phyloP scores from a whole-genome alignment of 2,888 invertebrate genomes.

The Choristoneura rosaceana region DNA sequence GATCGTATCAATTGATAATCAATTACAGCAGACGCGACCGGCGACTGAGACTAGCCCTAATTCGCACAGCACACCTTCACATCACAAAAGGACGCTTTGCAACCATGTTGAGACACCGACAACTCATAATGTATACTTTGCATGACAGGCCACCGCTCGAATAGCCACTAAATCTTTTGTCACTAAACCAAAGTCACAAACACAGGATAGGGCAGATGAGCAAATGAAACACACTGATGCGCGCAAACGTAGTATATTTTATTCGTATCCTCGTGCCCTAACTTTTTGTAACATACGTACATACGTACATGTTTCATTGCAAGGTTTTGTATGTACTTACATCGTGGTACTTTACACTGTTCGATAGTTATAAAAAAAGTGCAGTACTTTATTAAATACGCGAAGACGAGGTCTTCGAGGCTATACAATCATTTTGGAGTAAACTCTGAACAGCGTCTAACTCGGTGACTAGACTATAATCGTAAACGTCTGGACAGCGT shows the following conservation, averaged over 20 bases:
- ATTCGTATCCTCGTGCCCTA: too few species aligned
- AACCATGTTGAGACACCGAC: not conserved
- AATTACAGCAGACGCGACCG: conserved; percentile 11
- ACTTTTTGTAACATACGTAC: too few species aligned
- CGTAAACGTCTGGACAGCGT: not conserved
- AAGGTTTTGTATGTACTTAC: too few species aligned
- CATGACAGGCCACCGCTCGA: not conserved
- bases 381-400: too few species aligned
- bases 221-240: not conserved
- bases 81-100: not conserved
- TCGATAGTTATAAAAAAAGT: too few species aligned
- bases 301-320: too few species aligned
- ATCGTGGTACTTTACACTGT: too few species aligned
- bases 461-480: not conserved
- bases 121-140: not conserved
- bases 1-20: conserved; percentile 30
- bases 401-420: too few species aligned
- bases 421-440: not conserved
- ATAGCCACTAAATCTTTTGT: conserved; percentile 3
- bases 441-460: not conserved
- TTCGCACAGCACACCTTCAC: not conserved
- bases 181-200: not conserved
- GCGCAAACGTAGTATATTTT: not conserved
- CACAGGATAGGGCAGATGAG: not conserved
- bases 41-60: not conserved